A percentile compares a stretch with the other conserved stretches of the same genome.
Evolutionary conservation across 37 sponge, comb jelly and placozoan genomes (phyloP).

Genomic region (Geodia barretti): DNA sequence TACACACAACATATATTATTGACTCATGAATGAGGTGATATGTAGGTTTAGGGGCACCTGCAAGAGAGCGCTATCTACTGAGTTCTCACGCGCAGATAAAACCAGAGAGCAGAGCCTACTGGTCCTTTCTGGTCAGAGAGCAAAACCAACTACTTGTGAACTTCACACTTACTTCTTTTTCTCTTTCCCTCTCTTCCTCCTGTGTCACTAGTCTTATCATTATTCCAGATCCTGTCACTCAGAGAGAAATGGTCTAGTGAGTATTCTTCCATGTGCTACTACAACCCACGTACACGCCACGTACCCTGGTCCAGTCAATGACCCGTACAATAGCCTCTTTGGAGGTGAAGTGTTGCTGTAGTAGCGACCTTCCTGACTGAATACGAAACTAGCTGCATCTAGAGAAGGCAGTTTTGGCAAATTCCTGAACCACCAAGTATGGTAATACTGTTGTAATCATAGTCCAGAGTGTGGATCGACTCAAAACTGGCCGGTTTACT

Average conservation of each 20-base stretch:
- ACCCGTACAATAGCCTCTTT: neutral
- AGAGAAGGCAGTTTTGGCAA: too few species aligned
- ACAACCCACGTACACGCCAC: neutral
- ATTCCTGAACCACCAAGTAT: neutral
- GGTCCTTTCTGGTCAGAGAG: conserved; percentile 9
- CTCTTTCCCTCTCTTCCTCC: too few species aligned
- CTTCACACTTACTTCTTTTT: too few species aligned
- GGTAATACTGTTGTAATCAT: conserved; percentile 2
- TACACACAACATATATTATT: too few species aligned
- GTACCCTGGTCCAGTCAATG: conserved; percentile 20
- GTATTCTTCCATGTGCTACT: too few species aligned
- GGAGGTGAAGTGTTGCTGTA: neutral
- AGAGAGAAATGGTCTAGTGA: too few species aligned
- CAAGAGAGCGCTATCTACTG: too few species aligned
- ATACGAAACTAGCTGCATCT: neutral
- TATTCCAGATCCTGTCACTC: too few species aligned
- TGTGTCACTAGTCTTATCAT: too few species aligned
- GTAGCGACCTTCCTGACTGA: conserved; percentile 1
- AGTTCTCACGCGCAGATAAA: neutral
- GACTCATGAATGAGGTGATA: too few species aligned
- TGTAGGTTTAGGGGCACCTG: too few species aligned
- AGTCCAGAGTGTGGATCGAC: neutral
- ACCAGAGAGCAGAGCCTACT: conserved; percentile 8
- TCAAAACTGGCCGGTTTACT: neutral
- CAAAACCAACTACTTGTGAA: too few species aligned